Conservation (phyloP, 2,797 vertebrate genomes). For the Protosalanx chinensis region DNA sequence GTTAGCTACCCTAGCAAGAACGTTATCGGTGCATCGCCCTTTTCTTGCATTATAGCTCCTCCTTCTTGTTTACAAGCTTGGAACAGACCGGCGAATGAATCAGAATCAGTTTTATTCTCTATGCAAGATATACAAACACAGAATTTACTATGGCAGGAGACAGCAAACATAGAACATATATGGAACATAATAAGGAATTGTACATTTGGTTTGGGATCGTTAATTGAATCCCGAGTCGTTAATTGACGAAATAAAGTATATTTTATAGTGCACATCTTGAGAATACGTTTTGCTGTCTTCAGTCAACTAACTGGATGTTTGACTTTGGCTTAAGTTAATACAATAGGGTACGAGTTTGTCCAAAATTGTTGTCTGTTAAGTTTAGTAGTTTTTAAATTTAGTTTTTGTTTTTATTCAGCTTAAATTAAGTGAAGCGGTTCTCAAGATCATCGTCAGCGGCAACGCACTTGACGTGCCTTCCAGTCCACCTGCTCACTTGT, state of each 20-base stretch:
- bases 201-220: no score
- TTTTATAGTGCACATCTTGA: not conserved
- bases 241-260: not conserved
- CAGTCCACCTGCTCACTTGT: constrained; percentile 71
- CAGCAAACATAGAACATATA: no score
- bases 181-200: no score
- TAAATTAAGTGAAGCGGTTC: constrained; percentile 75
- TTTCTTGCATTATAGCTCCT: not conserved
- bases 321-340: no score
- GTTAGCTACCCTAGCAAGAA: constrained; percentile 11
- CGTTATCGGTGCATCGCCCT: no score
- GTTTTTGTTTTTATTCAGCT: constrained; percentile 48
- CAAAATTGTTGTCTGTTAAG: not conserved
- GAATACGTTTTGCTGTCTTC: no score
- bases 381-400: constrained; percentile 7
- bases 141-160: no score
- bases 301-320: no score
- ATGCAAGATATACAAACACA: no score
- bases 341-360: not conserved
- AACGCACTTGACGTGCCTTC: constrained; percentile 70
- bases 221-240: not conserved
- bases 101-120: no score
- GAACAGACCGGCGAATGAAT: no score
- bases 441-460: constrained; percentile 82
- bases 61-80: not conserved